Percentiles rank a stretch among this genome's conserved stretches.
Conservation (phyloP, 2,113 vertebrate genomes). For the Myiagra hebetior region DNA sequence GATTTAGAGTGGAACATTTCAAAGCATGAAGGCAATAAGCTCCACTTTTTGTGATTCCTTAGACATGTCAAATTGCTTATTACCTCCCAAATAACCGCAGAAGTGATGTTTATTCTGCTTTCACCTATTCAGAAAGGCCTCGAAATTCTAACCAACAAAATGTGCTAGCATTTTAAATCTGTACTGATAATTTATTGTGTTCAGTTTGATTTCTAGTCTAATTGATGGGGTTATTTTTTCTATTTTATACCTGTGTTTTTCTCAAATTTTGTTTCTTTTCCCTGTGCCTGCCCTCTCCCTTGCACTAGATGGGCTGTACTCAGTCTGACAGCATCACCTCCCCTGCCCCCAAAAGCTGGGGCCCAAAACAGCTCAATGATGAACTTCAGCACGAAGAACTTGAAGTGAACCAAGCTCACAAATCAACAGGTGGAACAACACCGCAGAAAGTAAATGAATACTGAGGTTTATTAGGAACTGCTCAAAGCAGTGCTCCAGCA, state of each 20-base stretch:
- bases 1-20: background rate
- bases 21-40: slow-evolving; percentile 7
- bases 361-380: background rate
- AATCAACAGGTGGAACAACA: background rate
- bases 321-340: background rate
- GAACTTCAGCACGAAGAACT: background rate
- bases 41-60: background rate
- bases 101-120: background rate
- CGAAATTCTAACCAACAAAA: background rate
- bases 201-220: background rate
- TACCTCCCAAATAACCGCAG: background rate
- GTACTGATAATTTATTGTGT: background rate
- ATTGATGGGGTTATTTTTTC: background rate
- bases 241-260: background rate
- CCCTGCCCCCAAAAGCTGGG: background rate
- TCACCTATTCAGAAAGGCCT: background rate
- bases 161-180: background rate
- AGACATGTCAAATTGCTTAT: background rate
- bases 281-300: background rate
- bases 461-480: background rate
- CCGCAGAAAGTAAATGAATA: background rate
- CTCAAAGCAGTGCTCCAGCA: background rate
- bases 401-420: background rate
- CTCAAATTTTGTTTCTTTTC: background rate
- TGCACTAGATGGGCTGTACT: background rate